These are phyloP conservation scores for Eupithecia subumbrata DNA, from an alignment of 2,888 invertebrate species.

Conservation along the genomic window DNA sequence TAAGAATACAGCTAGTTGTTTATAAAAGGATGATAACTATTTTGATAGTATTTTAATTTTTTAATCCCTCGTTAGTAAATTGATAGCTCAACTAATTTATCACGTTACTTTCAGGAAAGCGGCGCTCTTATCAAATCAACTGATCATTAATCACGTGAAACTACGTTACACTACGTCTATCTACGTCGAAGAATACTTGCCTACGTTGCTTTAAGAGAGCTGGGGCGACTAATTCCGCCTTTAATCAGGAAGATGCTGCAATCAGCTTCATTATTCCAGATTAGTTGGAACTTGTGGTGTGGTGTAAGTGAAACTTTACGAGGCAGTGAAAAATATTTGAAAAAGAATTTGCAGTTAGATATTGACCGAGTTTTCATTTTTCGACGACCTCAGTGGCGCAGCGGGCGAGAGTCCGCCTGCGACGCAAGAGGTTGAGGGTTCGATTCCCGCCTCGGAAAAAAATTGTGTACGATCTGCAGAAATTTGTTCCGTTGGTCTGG, in stretches of 20 bases:
- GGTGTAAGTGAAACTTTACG: constrained; percentile 24
- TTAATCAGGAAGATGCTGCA: constrained; percentile 49
- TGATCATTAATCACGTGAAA: constrained; percentile 20
- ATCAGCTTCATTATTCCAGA: constrained; percentile 49
- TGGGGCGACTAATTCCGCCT: constrained; percentile 42
- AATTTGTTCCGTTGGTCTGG: no score
- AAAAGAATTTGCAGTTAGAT: background rate
- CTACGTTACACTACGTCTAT: constrained; percentile 5
- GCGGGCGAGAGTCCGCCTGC: no score
- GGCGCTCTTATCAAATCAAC: constrained; percentile 9
- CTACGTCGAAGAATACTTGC: constrained; percentile 4
- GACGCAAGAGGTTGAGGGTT: no score
- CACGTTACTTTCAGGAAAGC: background rate
- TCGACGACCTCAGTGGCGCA: no score
- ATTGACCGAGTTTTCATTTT: no score
- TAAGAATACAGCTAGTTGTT: no score
- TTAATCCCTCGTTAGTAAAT: no score
- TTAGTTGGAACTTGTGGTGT: constrained; percentile 32
- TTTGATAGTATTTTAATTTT: no score
- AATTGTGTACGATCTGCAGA: no score
- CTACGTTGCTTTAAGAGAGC: constrained; percentile 21
- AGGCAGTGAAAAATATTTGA: background rate
- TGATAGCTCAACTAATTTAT: background rate
- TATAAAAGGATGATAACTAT: no score
- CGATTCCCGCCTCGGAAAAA: no score